These are phyloP conservation scores for Mongoloraphidia duomilia DNA, from an alignment of 2,888 invertebrate species.

Conservation along the genomic window DNA sequence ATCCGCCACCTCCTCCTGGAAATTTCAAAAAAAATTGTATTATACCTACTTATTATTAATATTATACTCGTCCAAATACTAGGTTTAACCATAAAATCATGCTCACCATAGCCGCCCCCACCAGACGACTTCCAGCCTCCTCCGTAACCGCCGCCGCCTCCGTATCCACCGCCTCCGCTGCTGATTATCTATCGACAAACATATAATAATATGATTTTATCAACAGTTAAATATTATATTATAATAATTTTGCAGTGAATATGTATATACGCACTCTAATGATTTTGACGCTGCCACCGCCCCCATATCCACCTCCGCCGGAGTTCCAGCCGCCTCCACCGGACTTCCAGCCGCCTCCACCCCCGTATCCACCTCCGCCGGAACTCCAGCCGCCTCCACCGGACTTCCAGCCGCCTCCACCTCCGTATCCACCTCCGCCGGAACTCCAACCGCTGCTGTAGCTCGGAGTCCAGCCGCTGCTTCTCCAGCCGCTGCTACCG, in stretches of 20 bases:
- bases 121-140: not conserved
- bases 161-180: not conserved
- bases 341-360: not conserved
- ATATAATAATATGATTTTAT: not conserved
- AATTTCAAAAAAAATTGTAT: too few relatives aligned
- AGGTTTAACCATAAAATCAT: too few relatives aligned
- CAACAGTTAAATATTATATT: not conserved
- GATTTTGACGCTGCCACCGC: constrained; percentile 1
- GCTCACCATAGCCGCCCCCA: not conserved
- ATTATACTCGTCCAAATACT: too few relatives aligned
- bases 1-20: not conserved
- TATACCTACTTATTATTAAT: too few relatives aligned
- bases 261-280: not conserved
- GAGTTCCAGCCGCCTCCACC: not conserved
- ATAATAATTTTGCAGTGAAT: not conserved
- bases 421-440: not conserved
- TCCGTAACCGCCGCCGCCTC: not conserved
- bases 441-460: not conserved
- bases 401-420: not conserved
- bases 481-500: not conserved
- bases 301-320: not conserved
- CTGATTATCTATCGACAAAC: not conserved
- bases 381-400: not conserved
- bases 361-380: not conserved
- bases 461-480: not conserved